Evolutionary conservation across 2,888 invertebrate genomes (phyloP), one percentile per base, ranked within the genome.

Genomic region (Tipula unca): DNA sequence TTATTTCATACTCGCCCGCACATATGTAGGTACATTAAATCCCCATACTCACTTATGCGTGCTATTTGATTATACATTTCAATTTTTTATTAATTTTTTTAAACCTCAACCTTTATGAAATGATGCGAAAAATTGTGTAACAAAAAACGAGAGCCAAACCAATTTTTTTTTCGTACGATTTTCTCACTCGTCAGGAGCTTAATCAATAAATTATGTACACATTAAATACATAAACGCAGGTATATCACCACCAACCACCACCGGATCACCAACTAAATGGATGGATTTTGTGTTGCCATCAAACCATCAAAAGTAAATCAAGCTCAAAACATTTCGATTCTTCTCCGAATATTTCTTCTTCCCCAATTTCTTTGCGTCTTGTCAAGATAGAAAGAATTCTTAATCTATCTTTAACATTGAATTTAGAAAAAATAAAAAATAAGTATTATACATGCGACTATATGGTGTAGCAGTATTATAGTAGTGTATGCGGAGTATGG

Each of bases 381-480:
- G 69, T 69, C 69, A 69, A 69, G 69, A 69, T 69, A 69, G 25
- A 69, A 69, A 69, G 25, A 69, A 69, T 25, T 69, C 69, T 69
- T 69, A 69, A 69, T 69, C 69, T 69, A 69, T 69, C 69, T 69
- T 69, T 25, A 69, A 69, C 69, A 69, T 69, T 69, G 69, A 69
- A 69, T 25, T 69, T 69, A 20, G n/a, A n/a, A 69, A 69, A 69
- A 69, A 17, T 39, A 39, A 32, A 42, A n/a, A 42, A n/a, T 14
- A 42, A 14, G 69, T 69, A 69, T 25, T 17, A 48, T 17, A 48
- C 17, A 17, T 39, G 13, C n/a, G n/a, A n/a, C 48, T 32, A 4
- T 32, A 32, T 32, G 32, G 48, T 54, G 17, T 1, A 48, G n/a
- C n/a, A n/a, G n/a, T n/a, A n/a, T n/a, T 48, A 48, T 69, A 69